A percentile compares a stretch with the other conserved stretches of the same genome.
These are phyloP conservation scores for Dipus sagitta DNA, from an alignment of 2,797 vertebrate genomes.

Conservation along the genomic window DNA sequence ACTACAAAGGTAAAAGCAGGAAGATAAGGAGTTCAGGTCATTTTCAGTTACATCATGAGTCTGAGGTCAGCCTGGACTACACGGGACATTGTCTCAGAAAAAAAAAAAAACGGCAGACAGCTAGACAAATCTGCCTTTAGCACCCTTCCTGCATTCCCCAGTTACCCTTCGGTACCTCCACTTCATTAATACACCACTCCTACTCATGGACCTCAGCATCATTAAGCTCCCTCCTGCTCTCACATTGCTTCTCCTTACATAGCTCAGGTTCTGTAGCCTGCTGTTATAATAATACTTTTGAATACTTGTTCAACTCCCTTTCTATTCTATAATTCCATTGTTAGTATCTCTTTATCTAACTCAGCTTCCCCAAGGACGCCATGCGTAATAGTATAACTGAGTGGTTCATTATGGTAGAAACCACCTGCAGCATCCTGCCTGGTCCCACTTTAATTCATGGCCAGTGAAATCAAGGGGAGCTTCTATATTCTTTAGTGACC, in stretches of 20 bases:
- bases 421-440: background rate
- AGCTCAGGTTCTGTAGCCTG: background rate
- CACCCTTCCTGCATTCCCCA: background rate
- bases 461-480: background rate
- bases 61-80: background rate
- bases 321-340: background rate
- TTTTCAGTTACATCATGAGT: too few species aligned
- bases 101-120: background rate
- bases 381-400: background rate
- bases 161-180: rapidly evolving
- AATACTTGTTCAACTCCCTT: background rate
- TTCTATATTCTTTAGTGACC: background rate
- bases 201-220: background rate
- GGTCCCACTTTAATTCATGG: background rate
- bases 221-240: rapidly evolving
- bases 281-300: background rate
- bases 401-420: background rate
- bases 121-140: too few species aligned
- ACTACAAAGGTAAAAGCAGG: background rate
- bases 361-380: too few species aligned
- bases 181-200: rapidly evolving
- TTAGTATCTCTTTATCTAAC: background rate
- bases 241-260: background rate
- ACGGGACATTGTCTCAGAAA: background rate
- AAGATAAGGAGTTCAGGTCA: background rate